phyloP scores from a whole-genome alignment of 1,140 invertebrate species.

The Drusus annulatus region DNA sequence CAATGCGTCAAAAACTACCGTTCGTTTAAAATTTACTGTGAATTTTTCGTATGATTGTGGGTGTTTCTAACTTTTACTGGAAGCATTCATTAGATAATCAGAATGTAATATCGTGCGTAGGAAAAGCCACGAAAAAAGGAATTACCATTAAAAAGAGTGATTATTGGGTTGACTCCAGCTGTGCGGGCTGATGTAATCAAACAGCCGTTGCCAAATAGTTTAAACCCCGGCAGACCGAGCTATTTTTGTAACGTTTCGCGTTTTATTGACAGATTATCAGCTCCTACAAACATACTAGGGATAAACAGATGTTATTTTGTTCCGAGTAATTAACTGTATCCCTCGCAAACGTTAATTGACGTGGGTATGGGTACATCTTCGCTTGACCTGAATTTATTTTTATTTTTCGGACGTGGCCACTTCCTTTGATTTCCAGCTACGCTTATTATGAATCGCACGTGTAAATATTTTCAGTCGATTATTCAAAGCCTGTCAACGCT shows the following conservation, averaged over 20 bases:
- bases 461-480: background rate
- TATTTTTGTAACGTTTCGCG: background rate
- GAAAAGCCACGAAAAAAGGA: background rate
- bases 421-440: too few relatives aligned
- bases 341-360: background rate
- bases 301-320: background rate
- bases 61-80: background rate
- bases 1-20: background rate
- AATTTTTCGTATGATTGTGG: background rate
- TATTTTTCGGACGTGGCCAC: background rate
- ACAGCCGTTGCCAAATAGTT: background rate
- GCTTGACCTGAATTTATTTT: background rate
- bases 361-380: background rate
- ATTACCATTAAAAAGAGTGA: constrained; percentile 3
- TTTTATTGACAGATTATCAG: background rate
- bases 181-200: constrained; percentile 17
- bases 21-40: background rate
- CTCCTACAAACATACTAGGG: background rate
- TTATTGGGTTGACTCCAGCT: constrained; percentile 15
- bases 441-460: background rate
- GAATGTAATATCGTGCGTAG: background rate
- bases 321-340: background rate
- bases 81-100: background rate
- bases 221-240: background rate
- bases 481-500: background rate